Conservation (phyloP, 2,888 invertebrate genomes). For the Macrosoma leucophasiata region DNA sequence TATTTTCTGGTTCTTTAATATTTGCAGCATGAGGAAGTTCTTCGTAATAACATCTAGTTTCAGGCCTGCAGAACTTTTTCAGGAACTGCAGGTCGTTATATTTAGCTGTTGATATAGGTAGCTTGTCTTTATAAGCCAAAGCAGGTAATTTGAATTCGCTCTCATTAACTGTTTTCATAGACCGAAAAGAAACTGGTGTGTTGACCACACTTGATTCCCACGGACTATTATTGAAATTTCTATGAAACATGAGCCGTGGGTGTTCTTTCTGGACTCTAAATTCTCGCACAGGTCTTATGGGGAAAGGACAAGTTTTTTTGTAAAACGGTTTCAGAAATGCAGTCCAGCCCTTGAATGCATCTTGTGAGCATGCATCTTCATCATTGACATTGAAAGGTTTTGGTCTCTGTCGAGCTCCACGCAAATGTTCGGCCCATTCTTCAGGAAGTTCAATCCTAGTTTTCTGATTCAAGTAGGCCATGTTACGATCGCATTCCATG, state of each 20-base stretch:
- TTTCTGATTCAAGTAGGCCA: slow-evolving; percentile 12
- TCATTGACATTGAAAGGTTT: slow-evolving; percentile 11
- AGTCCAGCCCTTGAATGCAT: slow-evolving; percentile 14
- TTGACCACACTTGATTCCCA: slow-evolving; percentile 16
- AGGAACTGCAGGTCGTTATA: slow-evolving; percentile 16
- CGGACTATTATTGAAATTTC: slow-evolving; percentile 17
- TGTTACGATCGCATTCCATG: slow-evolving; percentile 3
- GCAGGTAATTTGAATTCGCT: slow-evolving; percentile 13
- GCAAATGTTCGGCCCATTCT: slow-evolving; percentile 12
- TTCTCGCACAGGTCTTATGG: slow-evolving; percentile 9
- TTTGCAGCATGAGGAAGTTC: slow-evolving; percentile 2
- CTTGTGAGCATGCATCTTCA: too few relatives aligned
- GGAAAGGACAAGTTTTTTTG: slow-evolving; percentile 15
- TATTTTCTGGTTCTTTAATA: slow-evolving; percentile 1
- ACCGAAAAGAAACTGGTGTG: slow-evolving; percentile 17
- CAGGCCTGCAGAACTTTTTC: slow-evolving; percentile 14
- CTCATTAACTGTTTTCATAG: slow-evolving; percentile 14
- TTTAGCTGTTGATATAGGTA: slow-evolving; percentile 18
- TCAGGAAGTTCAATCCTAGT: slow-evolving; percentile 14
- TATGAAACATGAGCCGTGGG: slow-evolving; percentile 17
- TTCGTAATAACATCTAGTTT: slow-evolving; percentile 1
- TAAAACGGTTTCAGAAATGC: slow-evolving; percentile 16
- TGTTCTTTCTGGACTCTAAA: slow-evolving; percentile 15
- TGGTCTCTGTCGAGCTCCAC: slow-evolving; percentile 11
- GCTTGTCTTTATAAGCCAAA: slow-evolving; percentile 15